A percentile compares a stretch with the other conserved stretches of the same genome.
Evolutionary conservation across 2,888 invertebrate genomes (phyloP).

Genomic region (Herminia tarsipennalis): DNA sequence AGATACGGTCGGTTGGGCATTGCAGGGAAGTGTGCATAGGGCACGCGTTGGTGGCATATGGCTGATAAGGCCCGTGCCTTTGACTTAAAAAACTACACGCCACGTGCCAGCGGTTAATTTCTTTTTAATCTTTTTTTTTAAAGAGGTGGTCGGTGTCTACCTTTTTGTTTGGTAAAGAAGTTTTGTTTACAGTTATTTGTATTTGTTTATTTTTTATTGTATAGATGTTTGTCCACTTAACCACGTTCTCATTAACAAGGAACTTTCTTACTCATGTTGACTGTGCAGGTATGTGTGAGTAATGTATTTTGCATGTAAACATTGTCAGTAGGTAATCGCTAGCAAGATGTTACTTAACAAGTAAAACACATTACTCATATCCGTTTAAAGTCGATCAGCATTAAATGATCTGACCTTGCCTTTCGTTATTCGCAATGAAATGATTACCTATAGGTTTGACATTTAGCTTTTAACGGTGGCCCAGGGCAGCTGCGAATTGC

Average conservation of each 20-base stretch:
- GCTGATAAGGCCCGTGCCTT: conserved; percentile 57
- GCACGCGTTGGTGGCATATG: conserved; percentile 81
- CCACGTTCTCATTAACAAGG: too few relatives aligned
- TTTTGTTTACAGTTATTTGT: too few relatives aligned
- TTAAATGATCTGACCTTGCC: conserved; percentile 59
- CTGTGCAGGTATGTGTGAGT: too few relatives aligned
- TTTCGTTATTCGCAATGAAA: conserved; percentile 61
- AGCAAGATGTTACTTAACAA: conserved; percentile 24
- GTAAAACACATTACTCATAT: conserved; percentile 37
- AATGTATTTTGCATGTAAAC: conserved; percentile 1
- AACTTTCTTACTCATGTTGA: too few relatives aligned
- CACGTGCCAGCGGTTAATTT: conserved; percentile 68
- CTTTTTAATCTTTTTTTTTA: conserved; percentile 29
- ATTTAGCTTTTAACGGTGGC: conserved; percentile 68
- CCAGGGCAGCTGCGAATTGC: conserved; percentile 72
- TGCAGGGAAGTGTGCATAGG: conserved; percentile 45
- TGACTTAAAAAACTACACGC: conserved; percentile 54
- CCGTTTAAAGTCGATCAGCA: conserved; percentile 45
- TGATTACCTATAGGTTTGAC: conserved; percentile 75
- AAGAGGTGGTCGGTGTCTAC: too few relatives aligned
- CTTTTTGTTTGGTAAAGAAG: too few relatives aligned
- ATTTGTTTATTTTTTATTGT: neutral
- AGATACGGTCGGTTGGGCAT: conserved; percentile 55
- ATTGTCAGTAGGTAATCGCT: conserved; percentile 18
- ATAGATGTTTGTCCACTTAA: neutral